A percentile compares a stretch with the other conserved stretches of the same genome.
Conservation (phyloP, 1,140 invertebrate species). For the Oryctes rhinoceros region DNA sequence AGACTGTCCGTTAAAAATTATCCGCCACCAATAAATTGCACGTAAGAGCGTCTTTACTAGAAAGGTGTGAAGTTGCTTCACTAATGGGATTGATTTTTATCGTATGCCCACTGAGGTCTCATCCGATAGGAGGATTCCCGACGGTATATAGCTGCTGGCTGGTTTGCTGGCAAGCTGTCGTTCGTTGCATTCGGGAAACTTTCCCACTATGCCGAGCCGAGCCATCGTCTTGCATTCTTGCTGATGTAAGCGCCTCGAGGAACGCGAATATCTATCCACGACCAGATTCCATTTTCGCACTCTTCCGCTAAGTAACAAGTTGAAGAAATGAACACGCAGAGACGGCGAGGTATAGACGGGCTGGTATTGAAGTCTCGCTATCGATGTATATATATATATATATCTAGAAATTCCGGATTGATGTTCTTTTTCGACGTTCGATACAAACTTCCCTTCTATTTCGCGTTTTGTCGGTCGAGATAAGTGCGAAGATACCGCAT, state of each 20-base stretch:
- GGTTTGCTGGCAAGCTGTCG: neutral
- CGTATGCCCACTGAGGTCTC: neutral
- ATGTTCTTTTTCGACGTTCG: constrained; percentile 7
- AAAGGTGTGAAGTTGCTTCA: neutral
- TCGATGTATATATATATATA: neutral
- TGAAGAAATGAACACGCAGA: constrained; percentile 20
- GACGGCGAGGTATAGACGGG: neutral
- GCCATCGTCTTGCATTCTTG: constrained; percentile 10
- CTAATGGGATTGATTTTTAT: constrained; percentile 32
- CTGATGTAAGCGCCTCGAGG: constrained; percentile 7
- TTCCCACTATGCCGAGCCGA: neutral
- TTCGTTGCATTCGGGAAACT: neutral
- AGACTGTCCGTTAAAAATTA: constrained; percentile 36
- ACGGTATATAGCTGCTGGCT: neutral
- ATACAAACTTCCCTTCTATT: constrained; percentile 5
- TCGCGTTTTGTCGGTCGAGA: neutral
- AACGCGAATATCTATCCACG: constrained; percentile 15
- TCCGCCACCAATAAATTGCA: constrained; percentile 15
- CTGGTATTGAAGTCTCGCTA: neutral
- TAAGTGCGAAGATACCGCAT: constrained; percentile 5
- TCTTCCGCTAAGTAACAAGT: constrained; percentile 36
- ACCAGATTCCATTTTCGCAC: constrained; percentile 32
- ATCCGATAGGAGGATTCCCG: neutral
- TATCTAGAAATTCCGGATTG: neutral
- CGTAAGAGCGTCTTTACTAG: neutral